Evolutionary conservation across 2,797 vertebrate genomes (phyloP), one percentile per base, ranked within the genome.

Genomic region (Anguilla obscura): DNA sequence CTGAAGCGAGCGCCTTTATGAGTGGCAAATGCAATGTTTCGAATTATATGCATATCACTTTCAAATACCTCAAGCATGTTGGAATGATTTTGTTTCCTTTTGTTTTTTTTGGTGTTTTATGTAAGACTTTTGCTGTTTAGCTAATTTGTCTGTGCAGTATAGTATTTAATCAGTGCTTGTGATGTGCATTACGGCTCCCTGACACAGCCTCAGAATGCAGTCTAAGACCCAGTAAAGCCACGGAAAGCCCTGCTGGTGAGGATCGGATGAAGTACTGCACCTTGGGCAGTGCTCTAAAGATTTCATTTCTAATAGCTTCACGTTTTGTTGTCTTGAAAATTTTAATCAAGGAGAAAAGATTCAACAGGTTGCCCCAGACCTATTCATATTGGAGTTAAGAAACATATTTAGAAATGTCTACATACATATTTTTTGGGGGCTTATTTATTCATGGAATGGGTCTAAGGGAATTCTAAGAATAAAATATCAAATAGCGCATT

Each of bases 21-120:
- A 89, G n/a, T 85, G 90, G 92, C 90, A 90, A 93, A 87, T 85
- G 87, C 90, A 88, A 88, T 83, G 88, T 87, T 88, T 66, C 66
- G 69, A 87, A 87, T 89, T 66, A 86, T 86, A 89, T 93, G 90
- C 91, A 88, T 91, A 91, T 94, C 90, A 93, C 94, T 93, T 92
- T 88, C 93, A 84, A 92, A 87, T 85, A 76, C 91, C 93, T 90
- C 85, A 89, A 93, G 92, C 93, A 94, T 88, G 88, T 88, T 48
- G 60, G 88, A 85, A 58, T 85, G 18, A 87, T 89, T 89, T 63
- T 54, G n/a, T 89, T 88, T 88, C 90, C 40, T 89, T 89, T 92
- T 90, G 24, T 36, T 56, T 30, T 54, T 90, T 94, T 94, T 94
- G 40, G 40, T 45, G 91, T 93, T 95, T 94, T 94, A 88, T 91